Base-by-base conservation (phyloP, 2,113 vertebrate genomes). In the Dolichotis patagonum region DNA sequence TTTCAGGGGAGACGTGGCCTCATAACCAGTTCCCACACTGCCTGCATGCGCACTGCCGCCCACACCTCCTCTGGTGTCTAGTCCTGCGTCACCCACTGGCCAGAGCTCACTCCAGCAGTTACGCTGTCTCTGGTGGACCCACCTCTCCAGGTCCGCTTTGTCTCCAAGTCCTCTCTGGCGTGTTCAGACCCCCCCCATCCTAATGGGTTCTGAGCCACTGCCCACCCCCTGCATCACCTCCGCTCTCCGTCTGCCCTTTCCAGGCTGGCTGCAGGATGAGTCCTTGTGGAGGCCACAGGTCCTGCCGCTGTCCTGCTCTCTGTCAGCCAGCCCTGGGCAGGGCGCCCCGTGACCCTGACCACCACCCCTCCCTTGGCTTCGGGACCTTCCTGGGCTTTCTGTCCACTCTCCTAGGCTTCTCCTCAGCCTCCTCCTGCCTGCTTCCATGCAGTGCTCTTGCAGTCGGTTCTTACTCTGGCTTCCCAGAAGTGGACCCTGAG, bases 1-100 rank as follows among this genome's bases (percentile, higher is more conserved):
- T 62, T 32, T 1, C 2, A 2, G 2, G 26, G 22, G 30, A 41
- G 43, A 41, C 1, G 1, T 2, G 26, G 12, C 17, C 58, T 28
- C 3, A 7, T 10, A 3, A 2, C 26, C 19, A 14, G 0, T 30
- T 46, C 43, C 56, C n/a, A 22, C 14, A 19, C 14, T 46, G 2
- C 30, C 63, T 65, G 9, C 24, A 7, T 52, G 11, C 58, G 16
- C 16, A 4, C 24, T 5, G 3, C 38, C 14, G 4, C 49, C 5
- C 13, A 19, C 5, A 1, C 28, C 3, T 35, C 22, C 75, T 43
- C 24, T 30, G 41, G 12, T 11, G 41, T 83, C 65, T 63, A 20
- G 16, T 41, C 9, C 54, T 35, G n/a, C 30, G 22, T 75, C 16
- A n/a, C 58, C 58, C 58, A 3, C 20, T 63, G 43, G 20, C 24